Base-by-base conservation (phyloP, 2,797 vertebrate genomes). In the Phrynocephalus vlangalii region DNA sequence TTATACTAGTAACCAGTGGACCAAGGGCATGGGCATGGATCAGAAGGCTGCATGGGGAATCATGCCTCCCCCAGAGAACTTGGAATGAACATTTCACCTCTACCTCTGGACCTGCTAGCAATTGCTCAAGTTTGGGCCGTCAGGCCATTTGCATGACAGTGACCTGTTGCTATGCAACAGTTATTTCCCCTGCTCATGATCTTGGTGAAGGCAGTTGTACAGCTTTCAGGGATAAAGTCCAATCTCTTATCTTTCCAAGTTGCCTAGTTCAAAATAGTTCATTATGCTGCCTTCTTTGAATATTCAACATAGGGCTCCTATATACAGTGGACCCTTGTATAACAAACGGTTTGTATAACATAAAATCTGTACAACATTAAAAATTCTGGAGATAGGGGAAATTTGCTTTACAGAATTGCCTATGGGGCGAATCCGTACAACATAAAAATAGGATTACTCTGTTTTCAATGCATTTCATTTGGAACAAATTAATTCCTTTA, bases 81-180 rank as follows among this genome's bases (percentile, higher is more conserved):
- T 28, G 24, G 67, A 79, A 86, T 79, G 77, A 79, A 48, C 26
- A n/a, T 48, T 48, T 9, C 63, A 4, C 33, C 63, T 70, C 22
- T 44, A 30, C 10, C 30, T 52, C 28, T 24, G 5, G 15, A 11
- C 13, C 78, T 71, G 50, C 66, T 30, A 83, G 20, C 30, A 79
- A 44, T 70, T 83, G 77, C 66, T 71, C 50, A 60, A 24, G 73
- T 77, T 13, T 68, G 15, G 24, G n/a, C 63, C 38, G 16, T 83
- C 73, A 92, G 94, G 93, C 95, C 91, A 92, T 94, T 95, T 94
- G 95, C 92, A 93, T 94, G 92, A 95, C 76, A 56, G 52, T 56
- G 93, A 92, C 94, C 93, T 95, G 94, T 96, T 96, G 95, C 95
- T 95, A 95, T 95, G 94, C 95, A 96, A 95, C 94, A 94, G 95